These are phyloP conservation scores for Siniperca scherzeri DNA, from an alignment of 2,797 vertebrate species.

Conservation along the genomic window DNA sequence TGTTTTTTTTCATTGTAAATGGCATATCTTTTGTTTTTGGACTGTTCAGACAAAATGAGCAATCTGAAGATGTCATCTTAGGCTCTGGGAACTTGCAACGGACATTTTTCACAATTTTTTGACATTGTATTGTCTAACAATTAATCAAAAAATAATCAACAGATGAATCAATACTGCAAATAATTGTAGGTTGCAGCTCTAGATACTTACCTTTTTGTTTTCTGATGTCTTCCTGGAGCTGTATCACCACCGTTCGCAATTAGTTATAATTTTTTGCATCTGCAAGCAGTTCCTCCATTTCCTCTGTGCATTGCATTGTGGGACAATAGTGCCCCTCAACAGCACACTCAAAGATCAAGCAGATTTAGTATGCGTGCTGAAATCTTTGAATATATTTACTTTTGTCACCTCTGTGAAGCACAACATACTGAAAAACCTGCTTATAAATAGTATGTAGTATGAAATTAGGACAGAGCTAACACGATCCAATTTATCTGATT, in stretches of 20 bases:
- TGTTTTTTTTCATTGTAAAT: neutral
- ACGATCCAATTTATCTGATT: neutral
- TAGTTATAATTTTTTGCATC: neutral
- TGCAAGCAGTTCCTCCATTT: neutral
- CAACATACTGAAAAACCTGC: neutral
- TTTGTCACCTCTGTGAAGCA: neutral
- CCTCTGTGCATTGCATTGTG: slow-evolving; percentile 24
- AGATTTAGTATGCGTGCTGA: neutral
- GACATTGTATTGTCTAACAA: neutral
- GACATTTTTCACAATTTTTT: neutral
- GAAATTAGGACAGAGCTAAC: neutral
- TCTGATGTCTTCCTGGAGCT: neutral
- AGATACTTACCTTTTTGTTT: neutral
- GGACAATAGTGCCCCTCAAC: neutral
- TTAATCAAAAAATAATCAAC: neutral
- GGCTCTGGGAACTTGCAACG: neutral
- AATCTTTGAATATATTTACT: neutral
- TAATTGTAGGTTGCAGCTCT: neutral
- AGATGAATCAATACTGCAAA: neutral
- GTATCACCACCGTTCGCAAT: neutral
- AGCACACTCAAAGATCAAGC: neutral
- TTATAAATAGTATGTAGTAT: neutral
- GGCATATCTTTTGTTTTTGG: neutral
- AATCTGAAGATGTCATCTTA: neutral
- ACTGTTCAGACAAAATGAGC: neutral